These are phyloP conservation scores for Nephotettix cincticeps DNA, from an alignment of 1,140 invertebrate genomes.

Conservation along the genomic window DNA sequence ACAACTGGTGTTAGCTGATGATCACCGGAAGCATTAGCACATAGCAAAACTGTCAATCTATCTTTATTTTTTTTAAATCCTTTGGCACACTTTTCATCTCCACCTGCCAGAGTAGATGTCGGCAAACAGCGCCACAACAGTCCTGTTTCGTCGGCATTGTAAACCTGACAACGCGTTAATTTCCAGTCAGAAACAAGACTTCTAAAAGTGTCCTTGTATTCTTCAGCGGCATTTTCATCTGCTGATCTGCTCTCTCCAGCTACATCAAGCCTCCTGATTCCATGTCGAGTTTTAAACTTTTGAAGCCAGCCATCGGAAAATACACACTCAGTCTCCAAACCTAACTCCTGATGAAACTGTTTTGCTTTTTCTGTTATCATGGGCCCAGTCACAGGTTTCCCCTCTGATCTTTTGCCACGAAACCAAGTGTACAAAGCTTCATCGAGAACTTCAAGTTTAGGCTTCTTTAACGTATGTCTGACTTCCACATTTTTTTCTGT, in stretches of 20 bases:
- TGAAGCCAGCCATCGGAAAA: slow-evolving; percentile 20
- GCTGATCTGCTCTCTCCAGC: not conserved
- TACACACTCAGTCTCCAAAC: slow-evolving; percentile 1
- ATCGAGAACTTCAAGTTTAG: slow-evolving; percentile 17
- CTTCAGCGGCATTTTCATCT: not conserved
- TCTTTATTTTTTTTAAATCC: slow-evolving; percentile 26
- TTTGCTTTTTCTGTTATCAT: slow-evolving; percentile 27
- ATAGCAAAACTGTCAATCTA: slow-evolving; percentile 22
- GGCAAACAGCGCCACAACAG: slow-evolving; percentile 19
- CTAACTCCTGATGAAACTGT: slow-evolving; percentile 1
- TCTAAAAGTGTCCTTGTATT: not conserved
- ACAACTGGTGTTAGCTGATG: slow-evolving; percentile 42
- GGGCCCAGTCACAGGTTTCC: slow-evolving; percentile 24
- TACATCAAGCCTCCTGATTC: slow-evolving; percentile 19
- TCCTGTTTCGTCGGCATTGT: too few relatives aligned
- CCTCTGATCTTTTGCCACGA: slow-evolving; percentile 24
- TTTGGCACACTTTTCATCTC: not conserved
- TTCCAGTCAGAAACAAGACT: slow-evolving; percentile 1
- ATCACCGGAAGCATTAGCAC: slow-evolving; percentile 23
- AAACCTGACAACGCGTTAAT: not conserved
- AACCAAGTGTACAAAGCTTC: slow-evolving; percentile 26
- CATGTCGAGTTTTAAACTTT: slow-evolving; percentile 24
- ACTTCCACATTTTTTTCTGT: not conserved
- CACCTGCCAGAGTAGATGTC: slow-evolving; percentile 1
- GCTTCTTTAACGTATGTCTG: slow-evolving; percentile 26